phyloP scores from a whole-genome alignment of 2,888 invertebrate genomes.

The Perithous albicinctus region DNA sequence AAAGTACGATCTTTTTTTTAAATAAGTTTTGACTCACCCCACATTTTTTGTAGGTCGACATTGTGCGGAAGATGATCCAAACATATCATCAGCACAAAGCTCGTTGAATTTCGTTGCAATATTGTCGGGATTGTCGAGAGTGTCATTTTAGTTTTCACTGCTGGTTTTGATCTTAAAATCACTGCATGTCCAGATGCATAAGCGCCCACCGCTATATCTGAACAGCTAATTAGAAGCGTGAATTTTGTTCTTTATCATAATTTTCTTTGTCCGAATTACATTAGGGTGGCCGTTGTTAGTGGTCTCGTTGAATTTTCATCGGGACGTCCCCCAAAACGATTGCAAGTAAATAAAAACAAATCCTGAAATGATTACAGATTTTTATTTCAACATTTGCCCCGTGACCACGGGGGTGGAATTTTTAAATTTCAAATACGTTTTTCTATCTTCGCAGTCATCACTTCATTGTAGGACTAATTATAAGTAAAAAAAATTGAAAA shows the following conservation, averaged over 20 bases:
- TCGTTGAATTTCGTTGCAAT: constrained; percentile 68
- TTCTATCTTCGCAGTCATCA: no score
- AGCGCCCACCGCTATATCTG: constrained; percentile 82
- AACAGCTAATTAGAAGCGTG: constrained; percentile 66
- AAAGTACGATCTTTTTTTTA: no score
- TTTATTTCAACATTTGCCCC: no score
- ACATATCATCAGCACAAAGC: constrained; percentile 69
- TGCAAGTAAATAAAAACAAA: no score
- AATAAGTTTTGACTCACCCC: not conserved
- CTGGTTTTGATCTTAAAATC: constrained; percentile 80
- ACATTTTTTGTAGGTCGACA: not conserved
- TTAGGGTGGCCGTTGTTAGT: no score
- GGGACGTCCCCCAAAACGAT: no score
- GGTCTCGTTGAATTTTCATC: no score
- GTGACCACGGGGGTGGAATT: no score
- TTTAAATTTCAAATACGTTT: no score
- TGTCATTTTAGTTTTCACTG: constrained; percentile 70
- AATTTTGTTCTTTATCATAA: not conserved
- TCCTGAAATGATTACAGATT: no score
- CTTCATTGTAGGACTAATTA: no score
- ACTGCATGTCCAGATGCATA: constrained; percentile 82
- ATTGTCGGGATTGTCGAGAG: constrained; percentile 65
- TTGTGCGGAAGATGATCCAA: not conserved
- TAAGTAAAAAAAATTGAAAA: no score
- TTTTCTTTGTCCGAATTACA: not conserved